Conservation (phyloP, 2,797 vertebrate species). For the Limnodromus scolopaceus region DNA sequence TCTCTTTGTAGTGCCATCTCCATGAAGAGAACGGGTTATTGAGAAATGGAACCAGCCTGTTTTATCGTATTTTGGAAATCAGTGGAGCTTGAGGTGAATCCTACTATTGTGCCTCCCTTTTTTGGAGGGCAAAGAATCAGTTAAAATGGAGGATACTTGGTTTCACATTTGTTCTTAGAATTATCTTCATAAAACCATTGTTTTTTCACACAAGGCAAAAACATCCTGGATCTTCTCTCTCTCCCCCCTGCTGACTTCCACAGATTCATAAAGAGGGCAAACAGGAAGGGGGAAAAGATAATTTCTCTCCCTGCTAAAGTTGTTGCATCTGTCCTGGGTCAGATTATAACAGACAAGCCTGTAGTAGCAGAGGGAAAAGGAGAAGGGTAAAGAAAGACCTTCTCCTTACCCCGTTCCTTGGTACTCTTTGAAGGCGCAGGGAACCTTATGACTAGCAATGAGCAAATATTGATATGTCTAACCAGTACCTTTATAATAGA, state of each 20-base stretch:
- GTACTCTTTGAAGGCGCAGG: neutral
- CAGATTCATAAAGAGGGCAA: neutral
- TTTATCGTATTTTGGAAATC: conserved; percentile 36
- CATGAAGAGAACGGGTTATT: neutral
- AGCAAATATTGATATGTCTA: neutral
- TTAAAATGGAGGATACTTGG: conserved; percentile 30
- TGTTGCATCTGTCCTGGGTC: neutral
- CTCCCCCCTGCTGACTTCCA: conserved; percentile 21
- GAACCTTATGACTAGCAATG: neutral
- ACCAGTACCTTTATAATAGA: neutral
- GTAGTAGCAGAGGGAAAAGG: neutral
- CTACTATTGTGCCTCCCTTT: conserved; percentile 46
- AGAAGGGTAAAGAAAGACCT: neutral
- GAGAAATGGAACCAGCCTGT: conserved; percentile 22
- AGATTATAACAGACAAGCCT: neutral
- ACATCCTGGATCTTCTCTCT: neutral
- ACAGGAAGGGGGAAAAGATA: neutral
- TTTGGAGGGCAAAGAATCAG: neutral
- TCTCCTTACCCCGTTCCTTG: neutral
- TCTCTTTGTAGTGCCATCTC: neutral
- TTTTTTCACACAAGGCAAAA: conserved; percentile 48
- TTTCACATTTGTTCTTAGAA: conserved; percentile 70
- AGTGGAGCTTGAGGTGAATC: conserved; percentile 39
- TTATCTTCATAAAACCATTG: conserved; percentile 60
- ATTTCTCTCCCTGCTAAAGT: neutral